Percentiles rank a stretch among this genome's conserved stretches.
Conservation (phyloP, 2,113 vertebrate genomes). For the Egretta garzetta region DNA sequence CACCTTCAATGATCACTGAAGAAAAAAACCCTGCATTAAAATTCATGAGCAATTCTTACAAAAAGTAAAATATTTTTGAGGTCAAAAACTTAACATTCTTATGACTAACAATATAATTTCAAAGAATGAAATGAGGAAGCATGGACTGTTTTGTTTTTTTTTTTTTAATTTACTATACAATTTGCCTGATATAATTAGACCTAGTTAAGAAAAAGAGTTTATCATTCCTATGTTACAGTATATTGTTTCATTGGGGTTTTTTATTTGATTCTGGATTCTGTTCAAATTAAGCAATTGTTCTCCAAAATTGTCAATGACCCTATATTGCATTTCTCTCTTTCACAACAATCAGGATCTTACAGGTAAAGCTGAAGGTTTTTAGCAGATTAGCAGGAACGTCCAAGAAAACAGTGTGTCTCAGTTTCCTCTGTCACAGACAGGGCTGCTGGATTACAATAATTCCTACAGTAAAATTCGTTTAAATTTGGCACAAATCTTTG, state of each 20-base stretch:
- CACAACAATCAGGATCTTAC: not conserved
- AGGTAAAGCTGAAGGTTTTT: not conserved
- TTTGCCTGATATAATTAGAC: not conserved
- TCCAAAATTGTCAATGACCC: not conserved
- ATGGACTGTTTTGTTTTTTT: not conserved
- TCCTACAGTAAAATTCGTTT: not conserved
- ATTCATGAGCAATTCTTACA: not conserved
- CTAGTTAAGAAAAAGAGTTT: not conserved
- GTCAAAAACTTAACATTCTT: not conserved
- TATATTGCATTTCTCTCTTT: not conserved
- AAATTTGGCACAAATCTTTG: not conserved
- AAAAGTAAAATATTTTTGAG: not conserved
- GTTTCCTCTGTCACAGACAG: not conserved
- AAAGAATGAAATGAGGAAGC: not conserved
- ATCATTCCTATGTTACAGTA: not conserved
- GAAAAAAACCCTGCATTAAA: not conserved
- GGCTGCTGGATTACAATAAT: not conserved
- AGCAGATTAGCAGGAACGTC: not conserved
- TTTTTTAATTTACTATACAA: not conserved
- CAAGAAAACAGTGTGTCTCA: fast-evolving
- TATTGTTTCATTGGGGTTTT: not conserved
- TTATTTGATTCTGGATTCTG: not conserved
- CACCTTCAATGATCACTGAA: not conserved
- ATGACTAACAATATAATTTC: not conserved
- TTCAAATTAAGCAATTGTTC: not conserved